Conservation (phyloP, 2,113 vertebrate species). For the Anarhynchus alexandrinus region DNA sequence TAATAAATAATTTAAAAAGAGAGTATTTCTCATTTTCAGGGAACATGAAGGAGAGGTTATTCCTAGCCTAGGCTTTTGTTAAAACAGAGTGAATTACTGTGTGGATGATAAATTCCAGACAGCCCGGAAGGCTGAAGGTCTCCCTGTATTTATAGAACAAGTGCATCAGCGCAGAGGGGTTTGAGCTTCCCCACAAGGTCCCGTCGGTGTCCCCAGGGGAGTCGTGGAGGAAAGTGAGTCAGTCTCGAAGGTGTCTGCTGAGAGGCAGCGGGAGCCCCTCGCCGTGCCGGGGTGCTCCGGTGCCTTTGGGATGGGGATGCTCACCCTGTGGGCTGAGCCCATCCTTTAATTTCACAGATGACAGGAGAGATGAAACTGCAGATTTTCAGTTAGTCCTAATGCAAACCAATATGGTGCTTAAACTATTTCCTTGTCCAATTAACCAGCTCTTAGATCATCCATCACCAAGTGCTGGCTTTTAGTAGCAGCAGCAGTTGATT, state of each 20-base stretch:
- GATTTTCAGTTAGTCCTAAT: not conserved
- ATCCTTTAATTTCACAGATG: not conserved
- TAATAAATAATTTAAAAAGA: constrained; percentile 17
- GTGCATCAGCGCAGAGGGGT: not conserved
- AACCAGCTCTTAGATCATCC: not conserved
- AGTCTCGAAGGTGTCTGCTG: too few relatives aligned
- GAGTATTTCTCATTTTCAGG: not conserved
- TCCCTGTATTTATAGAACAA: not conserved
- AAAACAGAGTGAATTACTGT: not conserved
- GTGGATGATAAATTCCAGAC: not conserved
- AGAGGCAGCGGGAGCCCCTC: too few relatives aligned
- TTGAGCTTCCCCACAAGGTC: not conserved
- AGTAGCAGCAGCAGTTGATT: not conserved
- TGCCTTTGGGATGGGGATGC: not conserved
- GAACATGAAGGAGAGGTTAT: not conserved
- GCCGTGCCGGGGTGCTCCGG: too few relatives aligned
- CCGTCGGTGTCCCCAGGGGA: not conserved
- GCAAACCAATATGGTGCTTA: not conserved
- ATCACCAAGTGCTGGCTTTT: not conserved
- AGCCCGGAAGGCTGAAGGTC: not conserved
- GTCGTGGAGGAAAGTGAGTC: fast-evolving
- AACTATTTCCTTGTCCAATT: not conserved
- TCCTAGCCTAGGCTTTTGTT: not conserved
- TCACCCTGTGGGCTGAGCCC: not conserved
- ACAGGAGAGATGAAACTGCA: not conserved